Base-by-base conservation (phyloP, 2,797 vertebrate genomes). In the Sebastes jordani region DNA sequence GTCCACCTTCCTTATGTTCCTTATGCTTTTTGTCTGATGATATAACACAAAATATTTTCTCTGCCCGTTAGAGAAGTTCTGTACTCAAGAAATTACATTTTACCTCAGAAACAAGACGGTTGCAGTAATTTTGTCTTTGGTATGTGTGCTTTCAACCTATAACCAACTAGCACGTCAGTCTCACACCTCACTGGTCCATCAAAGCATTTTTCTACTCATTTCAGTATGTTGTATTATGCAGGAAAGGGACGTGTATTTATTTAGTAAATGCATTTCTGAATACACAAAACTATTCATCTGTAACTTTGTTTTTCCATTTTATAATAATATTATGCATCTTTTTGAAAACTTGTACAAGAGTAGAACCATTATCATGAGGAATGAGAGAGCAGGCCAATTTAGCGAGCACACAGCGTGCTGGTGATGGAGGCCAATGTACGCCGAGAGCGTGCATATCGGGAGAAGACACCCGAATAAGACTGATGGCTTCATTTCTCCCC, bases 401-500 rank as follows among this genome's bases (percentile, higher is more conserved):
- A 66, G 60, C 4, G 5, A 78, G 74, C 25, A 49, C 38, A 38
- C 61, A 38, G 56, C 38, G 3, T 54, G 52, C 68, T 32, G n/a
- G 27, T 30, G 66, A 71, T 29, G 18, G 38, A 68, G 22, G 49
- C 36, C 5, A 5, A n/a, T 16, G 4, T 71, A 36, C 38, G 34
- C 30, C 8, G 49, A 27, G 20, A 52, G 71, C 7, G 1, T 30
- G 2, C 13, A 71, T 54, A 58, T 62, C 2, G 11, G 25, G 4
- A 54, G 30, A 67, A 66, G 34, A 71, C 30, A 23, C 30, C 25
- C 30, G 71, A 69, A 76, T 38, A 25, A 56, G 70, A 68, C 32
- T 6, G 59, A 86, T 79, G 52, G 42, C 25, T 42, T 60, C 38
- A 18, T 63, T 72, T 73, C 77, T 60, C 20, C n/a, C 13, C 38